Conservation (phyloP, 2,888 invertebrate genomes). For the Xanthorhoe spadicearia region DNA sequence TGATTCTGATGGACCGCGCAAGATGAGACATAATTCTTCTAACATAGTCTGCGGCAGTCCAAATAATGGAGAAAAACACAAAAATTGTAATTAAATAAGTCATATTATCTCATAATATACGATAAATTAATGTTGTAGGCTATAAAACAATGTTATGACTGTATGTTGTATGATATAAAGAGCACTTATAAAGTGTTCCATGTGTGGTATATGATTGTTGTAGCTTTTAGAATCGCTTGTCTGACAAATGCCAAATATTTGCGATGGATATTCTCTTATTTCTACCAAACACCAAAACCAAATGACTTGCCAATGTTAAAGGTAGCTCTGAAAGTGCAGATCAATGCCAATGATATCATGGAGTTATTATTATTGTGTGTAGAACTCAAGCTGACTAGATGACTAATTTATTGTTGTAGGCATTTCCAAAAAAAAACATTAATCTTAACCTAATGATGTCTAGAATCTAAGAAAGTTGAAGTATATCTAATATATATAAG, state of each 20-base stretch:
- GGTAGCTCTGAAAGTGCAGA: no score
- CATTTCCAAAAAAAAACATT: background rate
- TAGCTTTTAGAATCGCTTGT: conserved; percentile 1
- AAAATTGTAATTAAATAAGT: conserved; percentile 33
- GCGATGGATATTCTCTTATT: background rate
- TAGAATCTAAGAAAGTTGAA: background rate
- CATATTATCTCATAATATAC: background rate
- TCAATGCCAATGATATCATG: no score
- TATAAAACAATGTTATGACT: background rate
- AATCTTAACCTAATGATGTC: background rate
- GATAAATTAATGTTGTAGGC: background rate
- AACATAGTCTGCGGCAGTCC: conserved; percentile 83
- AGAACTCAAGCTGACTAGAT: background rate
- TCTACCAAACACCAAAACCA: conserved; percentile 2
- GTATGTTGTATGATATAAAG: background rate
- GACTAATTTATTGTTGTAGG: background rate
- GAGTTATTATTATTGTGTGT: background rate
- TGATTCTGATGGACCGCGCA: conserved; percentile 90
- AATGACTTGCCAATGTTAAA: background rate
- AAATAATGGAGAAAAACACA: conserved; percentile 60
- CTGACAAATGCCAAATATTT: conserved; percentile 18
- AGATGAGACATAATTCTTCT: conserved; percentile 93
- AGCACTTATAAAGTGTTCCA: conserved; percentile 12
- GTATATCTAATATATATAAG: no score
- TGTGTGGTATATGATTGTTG: conserved; percentile 9